These are phyloP conservation scores for Gobionotothen gibberifrons DNA, from an alignment of 2,797 vertebrate genomes.

Conservation along the genomic window DNA sequence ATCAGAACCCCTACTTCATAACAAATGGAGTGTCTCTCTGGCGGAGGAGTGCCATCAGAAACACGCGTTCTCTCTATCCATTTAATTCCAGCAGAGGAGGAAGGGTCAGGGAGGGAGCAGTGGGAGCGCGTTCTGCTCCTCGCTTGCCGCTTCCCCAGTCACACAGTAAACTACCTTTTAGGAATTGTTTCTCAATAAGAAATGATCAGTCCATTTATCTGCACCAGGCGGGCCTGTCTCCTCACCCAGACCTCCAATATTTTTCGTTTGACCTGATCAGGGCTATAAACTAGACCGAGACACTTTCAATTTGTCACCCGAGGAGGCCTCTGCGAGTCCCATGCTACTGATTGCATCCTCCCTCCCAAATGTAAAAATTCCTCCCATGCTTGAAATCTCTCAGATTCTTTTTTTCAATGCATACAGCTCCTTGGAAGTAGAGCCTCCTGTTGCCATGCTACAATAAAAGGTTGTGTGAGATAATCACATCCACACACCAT, in stretches of 20 bases:
- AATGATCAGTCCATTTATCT: conserved; percentile 99
- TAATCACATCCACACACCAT: conserved; percentile 23
- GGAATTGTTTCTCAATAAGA: conserved; percentile 98
- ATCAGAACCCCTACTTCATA: conserved; percentile 92
- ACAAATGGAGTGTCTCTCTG: conserved; percentile 97
- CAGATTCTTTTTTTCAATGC: conserved; percentile 48
- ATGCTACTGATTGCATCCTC: conserved; percentile 80
- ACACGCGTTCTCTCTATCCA: conserved; percentile 89
- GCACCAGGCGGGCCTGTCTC: conserved; percentile 93
- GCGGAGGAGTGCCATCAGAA: conserved; percentile 96
- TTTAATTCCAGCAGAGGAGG: conserved; percentile 91
- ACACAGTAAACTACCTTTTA: conserved; percentile 97
- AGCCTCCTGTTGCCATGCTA: conserved; percentile 9
- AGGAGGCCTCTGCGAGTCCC: conserved; percentile 79
- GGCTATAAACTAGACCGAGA: conserved; percentile 94
- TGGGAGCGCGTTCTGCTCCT: conserved; percentile 88
- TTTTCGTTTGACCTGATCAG: conserved; percentile 95
- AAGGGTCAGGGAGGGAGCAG: conserved; percentile 94
- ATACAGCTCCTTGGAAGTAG: conserved; percentile 50
- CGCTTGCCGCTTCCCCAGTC: conserved; percentile 90
- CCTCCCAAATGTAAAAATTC: conserved; percentile 78
- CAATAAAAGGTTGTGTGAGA: conserved; percentile 14
- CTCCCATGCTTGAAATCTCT: conserved; percentile 73
- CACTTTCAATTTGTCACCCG: conserved; percentile 94
- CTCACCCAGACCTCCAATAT: conserved; percentile 93